Evolutionary conservation across 2,888 invertebrate genomes (phyloP).

Genomic region (Lamellibrachia satsuma): DNA sequence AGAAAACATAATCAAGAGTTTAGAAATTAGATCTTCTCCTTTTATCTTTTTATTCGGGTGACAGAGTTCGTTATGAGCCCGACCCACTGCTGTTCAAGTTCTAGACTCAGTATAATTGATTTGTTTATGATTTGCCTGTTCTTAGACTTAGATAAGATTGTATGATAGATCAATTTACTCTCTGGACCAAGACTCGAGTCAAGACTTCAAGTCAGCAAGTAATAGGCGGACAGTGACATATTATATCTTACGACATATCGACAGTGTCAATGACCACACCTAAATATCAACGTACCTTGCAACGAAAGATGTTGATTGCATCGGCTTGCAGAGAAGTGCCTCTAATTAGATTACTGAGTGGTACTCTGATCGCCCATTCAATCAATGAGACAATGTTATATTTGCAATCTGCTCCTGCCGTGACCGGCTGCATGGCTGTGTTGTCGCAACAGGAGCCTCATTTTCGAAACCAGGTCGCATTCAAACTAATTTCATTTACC

Average conservation of each 20-base stretch:
- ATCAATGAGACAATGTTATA: constrained; percentile 3
- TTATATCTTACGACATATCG: background rate
- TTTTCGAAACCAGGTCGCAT: background rate
- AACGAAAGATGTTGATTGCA: background rate
- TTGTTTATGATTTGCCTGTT: no score
- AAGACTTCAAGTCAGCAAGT: background rate
- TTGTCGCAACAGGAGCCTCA: constrained; percentile 13
- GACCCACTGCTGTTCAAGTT: no score
- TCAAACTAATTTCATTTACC: background rate
- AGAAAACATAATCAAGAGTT: background rate
- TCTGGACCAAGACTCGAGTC: background rate
- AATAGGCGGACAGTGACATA: background rate
- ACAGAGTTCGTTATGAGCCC: background rate
- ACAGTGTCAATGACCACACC: constrained; percentile 1
- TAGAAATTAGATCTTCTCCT: background rate
- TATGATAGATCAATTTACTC: background rate
- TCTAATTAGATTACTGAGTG: background rate
- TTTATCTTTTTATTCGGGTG: background rate
- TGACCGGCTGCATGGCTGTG: background rate
- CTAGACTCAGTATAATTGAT: no score
- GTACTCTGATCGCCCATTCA: background rate
- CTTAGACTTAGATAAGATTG: background rate
- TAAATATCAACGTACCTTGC: background rate
- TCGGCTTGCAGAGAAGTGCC: background rate
- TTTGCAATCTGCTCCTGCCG: background rate